These are phyloP conservation scores for Cherax quadricarinatus DNA, from an alignment of 1,140 invertebrate genomes.

Conservation along the genomic window DNA sequence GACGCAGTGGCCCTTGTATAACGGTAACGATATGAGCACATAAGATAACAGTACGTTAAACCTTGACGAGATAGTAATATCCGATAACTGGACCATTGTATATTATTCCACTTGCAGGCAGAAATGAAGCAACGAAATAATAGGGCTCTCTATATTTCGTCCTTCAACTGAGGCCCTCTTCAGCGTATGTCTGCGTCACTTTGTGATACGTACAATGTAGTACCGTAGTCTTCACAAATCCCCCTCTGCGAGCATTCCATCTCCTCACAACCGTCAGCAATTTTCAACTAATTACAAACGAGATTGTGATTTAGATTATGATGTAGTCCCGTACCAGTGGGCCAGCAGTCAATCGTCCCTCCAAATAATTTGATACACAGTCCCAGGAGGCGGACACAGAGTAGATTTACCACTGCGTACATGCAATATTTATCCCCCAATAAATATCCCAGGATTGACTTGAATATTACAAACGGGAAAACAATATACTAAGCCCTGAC, in stretches of 20 bases:
- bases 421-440: not conserved
- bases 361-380: not conserved
- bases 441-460: constrained; percentile 16
- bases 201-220: too few relatives aligned
- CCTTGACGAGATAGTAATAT: too few relatives aligned
- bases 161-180: too few relatives aligned
- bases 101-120: too few relatives aligned
- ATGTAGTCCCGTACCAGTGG: not conserved
- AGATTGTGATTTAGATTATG: not conserved
- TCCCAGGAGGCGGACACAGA: not conserved
- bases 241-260: not conserved
- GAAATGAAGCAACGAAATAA: too few relatives aligned
- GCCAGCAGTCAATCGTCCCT: not conserved
- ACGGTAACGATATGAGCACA: too few relatives aligned
- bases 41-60: too few relatives aligned
- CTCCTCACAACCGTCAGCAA: not conserved
- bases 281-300: not conserved
- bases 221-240: too few relatives aligned
- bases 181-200: too few relatives aligned
- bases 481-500: not conserved
- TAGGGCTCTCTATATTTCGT: too few relatives aligned
- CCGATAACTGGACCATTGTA: too few relatives aligned
- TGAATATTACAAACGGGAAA: constrained; percentile 8
- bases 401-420: not conserved
- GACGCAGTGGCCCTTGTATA: too few relatives aligned